Percentiles rank a stretch among this genome's conserved stretches.
Evolutionary conservation across 2,113 vertebrate genomes (phyloP).

Genomic region (Hydropotes inermis): DNA sequence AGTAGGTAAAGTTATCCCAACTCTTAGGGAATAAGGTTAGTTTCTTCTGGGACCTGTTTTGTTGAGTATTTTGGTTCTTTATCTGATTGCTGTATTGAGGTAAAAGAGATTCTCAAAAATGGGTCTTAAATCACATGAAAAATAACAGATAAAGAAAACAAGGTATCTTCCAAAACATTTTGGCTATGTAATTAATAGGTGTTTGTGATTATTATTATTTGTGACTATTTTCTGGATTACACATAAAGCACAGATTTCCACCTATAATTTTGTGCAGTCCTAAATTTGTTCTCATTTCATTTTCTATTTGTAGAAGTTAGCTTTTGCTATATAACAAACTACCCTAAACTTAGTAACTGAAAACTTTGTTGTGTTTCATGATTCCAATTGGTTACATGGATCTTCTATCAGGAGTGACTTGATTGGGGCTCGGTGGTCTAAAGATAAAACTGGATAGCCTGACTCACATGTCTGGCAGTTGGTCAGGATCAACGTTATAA

Average conservation of each 20-base stretch:
- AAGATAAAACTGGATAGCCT: neutral
- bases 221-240: neutral
- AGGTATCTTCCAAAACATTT: neutral
- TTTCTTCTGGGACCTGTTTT: neutral
- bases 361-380: neutral
- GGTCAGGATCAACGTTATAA: neutral
- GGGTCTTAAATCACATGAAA: constrained; percentile 21
- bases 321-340: neutral
- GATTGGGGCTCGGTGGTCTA: neutral
- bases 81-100: neutral
- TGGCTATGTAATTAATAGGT: neutral
- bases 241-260: neutral
- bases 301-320: neutral
- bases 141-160: neutral
- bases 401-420: neutral
- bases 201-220: neutral
- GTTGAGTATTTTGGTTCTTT: constrained; percentile 28
- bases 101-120: constrained; percentile 32
- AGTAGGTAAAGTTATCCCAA: constrained; percentile 56
- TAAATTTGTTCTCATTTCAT: neutral
- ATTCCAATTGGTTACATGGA: neutral
- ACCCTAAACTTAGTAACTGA: neutral
- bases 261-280: neutral
- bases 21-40: neutral
- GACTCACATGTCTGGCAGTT: neutral